phyloP scores from a whole-genome alignment of 2,797 vertebrate genomes.

The Enteromius argenteus region DNA sequence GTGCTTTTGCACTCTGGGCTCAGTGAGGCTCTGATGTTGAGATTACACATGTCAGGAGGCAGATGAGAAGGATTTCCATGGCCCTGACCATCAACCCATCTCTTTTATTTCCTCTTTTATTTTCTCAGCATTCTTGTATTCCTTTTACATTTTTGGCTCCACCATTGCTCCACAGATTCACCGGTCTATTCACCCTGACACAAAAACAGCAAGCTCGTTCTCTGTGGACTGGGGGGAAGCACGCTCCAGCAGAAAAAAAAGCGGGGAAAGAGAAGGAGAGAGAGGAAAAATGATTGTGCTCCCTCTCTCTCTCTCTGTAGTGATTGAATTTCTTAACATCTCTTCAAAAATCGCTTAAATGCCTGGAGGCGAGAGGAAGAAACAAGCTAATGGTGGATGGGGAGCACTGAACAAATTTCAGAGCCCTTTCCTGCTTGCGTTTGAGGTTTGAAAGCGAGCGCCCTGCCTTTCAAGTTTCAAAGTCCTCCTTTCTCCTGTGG shows the following conservation, averaged over 20 bases:
- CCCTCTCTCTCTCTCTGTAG: slow-evolving; percentile 89
- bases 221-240: slow-evolving; percentile 95
- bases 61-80: slow-evolving; percentile 36
- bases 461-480: slow-evolving; percentile 99
- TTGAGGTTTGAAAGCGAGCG: slow-evolving; percentile 99
- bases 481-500: slow-evolving; percentile 99
- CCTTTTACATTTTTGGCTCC: slow-evolving; percentile 74
- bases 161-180: slow-evolving; percentile 74
- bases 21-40: slow-evolving; percentile 39
- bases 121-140: slow-evolving; percentile 68
- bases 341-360: slow-evolving; percentile 99
- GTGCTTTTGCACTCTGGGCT: slow-evolving; percentile 68
- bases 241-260: slow-evolving; percentile 70
- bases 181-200: slow-evolving; percentile 94
- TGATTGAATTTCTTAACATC: slow-evolving; percentile 99
- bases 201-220: slow-evolving; percentile 95
- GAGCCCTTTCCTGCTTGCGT: slow-evolving; percentile 99
- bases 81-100: slow-evolving; percentile 56
- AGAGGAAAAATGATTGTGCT: slow-evolving; percentile 68
- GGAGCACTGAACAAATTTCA: slow-evolving; percentile 99
- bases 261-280: slow-evolving; percentile 18
- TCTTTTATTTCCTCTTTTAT: slow-evolving; percentile 42
- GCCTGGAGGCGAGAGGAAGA: slow-evolving; percentile 99
- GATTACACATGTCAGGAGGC: slow-evolving; percentile 36
- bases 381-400: slow-evolving; percentile 99